These are phyloP conservation scores for Tethea ocularis DNA, from an alignment of 2,888 invertebrate genomes.

Conservation along the genomic window DNA sequence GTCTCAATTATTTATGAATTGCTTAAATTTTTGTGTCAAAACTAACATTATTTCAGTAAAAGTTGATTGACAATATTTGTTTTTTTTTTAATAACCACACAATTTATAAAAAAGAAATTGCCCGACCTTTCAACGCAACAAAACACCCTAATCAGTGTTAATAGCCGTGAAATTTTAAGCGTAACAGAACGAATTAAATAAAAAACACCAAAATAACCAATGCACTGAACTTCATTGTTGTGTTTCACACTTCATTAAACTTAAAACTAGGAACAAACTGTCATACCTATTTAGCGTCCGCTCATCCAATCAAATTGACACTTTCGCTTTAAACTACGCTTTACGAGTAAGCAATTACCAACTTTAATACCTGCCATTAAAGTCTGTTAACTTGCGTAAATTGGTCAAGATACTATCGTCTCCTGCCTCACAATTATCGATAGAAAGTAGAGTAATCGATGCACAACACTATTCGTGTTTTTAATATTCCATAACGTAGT, in stretches of 20 bases:
- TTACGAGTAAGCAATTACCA: not conserved
- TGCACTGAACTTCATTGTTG: conserved; percentile 17
- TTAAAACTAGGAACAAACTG: conserved; percentile 20
- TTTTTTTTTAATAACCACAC: not conserved
- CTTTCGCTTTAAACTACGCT: conserved; percentile 21
- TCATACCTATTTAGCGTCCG: conserved; percentile 24
- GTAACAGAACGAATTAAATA: not conserved
- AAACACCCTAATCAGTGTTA: not conserved
- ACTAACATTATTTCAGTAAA: no score
- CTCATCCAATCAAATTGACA: conserved; percentile 16
- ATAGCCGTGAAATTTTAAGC: not conserved
- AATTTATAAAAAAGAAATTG: not conserved
- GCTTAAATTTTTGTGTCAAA: no score
- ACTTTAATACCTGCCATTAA: not conserved
- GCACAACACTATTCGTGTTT: conserved; percentile 12
- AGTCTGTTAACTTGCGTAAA: not conserved
- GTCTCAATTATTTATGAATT: no score
- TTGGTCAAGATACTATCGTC: conserved; percentile 19
- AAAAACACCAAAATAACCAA: not conserved
- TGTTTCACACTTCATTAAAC: conserved; percentile 27
- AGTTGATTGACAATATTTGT: no score
- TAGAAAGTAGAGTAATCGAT: conserved; percentile 27
- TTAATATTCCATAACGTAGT: conserved; percentile 26
- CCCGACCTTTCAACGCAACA: not conserved
- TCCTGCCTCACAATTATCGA: conserved; percentile 31